Base-by-base conservation (phyloP, 2,113 vertebrate genomes). In the Grallaria varia region DNA sequence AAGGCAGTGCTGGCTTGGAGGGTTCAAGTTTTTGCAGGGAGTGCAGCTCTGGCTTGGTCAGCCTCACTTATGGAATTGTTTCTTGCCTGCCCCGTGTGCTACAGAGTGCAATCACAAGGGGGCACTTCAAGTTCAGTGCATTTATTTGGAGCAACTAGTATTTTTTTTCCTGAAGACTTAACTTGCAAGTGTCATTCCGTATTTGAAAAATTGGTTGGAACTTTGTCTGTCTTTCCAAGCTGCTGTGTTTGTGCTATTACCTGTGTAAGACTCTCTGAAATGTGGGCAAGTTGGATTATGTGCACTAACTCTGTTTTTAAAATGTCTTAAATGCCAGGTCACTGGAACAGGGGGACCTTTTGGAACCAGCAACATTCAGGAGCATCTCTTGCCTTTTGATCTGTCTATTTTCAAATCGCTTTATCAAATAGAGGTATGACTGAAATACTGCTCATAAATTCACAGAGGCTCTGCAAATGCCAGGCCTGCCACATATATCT, bases 361-460 rank as follows among this genome's bases (percentile, higher is more conserved):
- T 91, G 99, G 99, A 94, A 99, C 98, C 96, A 99, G 99, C 96
- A 99, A 99, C 96, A 99, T 99, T 97, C 98, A 98, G 95, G 99
- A 99, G 88, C 98, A 97, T 95, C 97, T 97, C 53, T 98, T 99
- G 27, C 98, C 98, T 16, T 99, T 99, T 89, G 99, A 99, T 96
- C 97, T 99, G 66, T 99, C 99, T 30, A 97, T 99, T 92, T 99
- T 99, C 96, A 99, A 99, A 78, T 98, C 99, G 0, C 98, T 99
- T 95, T 98, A 98, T 89, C 99, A 99, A 93, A 99, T 99, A 60
- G 99, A 99, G 99, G 99, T 99, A 97, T 80, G 95, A 31, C 64
- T 93, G 58, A 39, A 10, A 52, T 44, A 60, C 6, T 68, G n/a
- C 24, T 74, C 15, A 4, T 19, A 45, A 47, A 53, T 74, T 72